Percentiles rank a stretch among this genome's conserved stretches.
Evolutionary conservation across 2,888 invertebrate genomes (phyloP).

Genomic region (Eilema caniola): DNA sequence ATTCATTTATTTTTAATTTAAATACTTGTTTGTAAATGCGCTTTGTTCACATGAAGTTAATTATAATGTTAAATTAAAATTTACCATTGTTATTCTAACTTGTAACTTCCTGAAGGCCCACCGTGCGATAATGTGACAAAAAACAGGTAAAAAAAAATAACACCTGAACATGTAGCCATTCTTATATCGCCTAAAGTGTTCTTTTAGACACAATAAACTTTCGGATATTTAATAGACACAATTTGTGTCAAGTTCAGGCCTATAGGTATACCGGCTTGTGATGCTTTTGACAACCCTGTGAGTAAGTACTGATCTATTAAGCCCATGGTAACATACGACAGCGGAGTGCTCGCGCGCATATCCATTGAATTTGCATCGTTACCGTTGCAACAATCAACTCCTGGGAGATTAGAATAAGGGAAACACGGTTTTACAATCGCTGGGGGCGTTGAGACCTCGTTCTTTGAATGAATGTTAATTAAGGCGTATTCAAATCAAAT

Average conservation of each 20-base stretch:
- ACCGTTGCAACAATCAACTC: slow-evolving; percentile 55
- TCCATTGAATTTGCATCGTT: slow-evolving; percentile 51
- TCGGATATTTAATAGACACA: too few relatives aligned
- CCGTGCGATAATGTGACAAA: background rate
- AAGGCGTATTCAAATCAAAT: background rate
- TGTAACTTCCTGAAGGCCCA: slow-evolving; percentile 11
- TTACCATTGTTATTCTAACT: background rate
- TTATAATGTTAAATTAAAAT: slow-evolving; percentile 14
- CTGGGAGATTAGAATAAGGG: slow-evolving; percentile 50
- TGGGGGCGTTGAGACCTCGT: slow-evolving; percentile 33
- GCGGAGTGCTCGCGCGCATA: slow-evolving; percentile 49
- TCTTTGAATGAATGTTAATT: background rate
- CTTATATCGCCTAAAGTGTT: too few relatives aligned
- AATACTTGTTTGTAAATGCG: background rate
- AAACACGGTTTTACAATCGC: slow-evolving; percentile 55
- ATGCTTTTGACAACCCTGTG: slow-evolving; percentile 31
- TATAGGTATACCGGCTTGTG: too few relatives aligned
- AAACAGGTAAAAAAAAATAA: background rate
- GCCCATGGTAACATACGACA: slow-evolving; percentile 15
- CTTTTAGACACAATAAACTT: too few relatives aligned
- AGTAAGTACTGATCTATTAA: slow-evolving; percentile 23
- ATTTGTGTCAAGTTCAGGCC: too few relatives aligned
- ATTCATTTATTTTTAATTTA: slow-evolving; percentile 5
- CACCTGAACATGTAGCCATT: background rate
- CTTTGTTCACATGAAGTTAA: slow-evolving; percentile 23